Conservation (phyloP, 64 coral and sea anemone species). For the Cladopsammia gracilis region DNA sequence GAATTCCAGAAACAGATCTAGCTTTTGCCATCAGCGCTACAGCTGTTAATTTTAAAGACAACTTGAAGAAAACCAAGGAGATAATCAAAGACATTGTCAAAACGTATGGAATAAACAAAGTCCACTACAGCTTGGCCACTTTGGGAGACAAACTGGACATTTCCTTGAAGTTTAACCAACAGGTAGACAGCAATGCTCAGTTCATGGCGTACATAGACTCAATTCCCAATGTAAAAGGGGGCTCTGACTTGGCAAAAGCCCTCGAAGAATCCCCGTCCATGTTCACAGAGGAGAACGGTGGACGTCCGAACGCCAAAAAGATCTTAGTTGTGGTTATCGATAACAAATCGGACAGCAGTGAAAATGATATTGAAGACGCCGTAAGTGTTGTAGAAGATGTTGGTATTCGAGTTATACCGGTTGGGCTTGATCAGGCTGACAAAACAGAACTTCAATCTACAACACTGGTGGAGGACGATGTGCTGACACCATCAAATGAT, state of each 20-base stretch:
- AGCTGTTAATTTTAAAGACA: conserved; percentile 27
- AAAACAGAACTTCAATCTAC: conserved; percentile 61
- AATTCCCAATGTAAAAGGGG: neutral
- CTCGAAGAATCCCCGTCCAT: conserved; percentile 27
- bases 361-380: conserved; percentile 33
- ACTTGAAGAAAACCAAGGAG: conserved; percentile 55
- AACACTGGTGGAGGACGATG: conserved; percentile 66
- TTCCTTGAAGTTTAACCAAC: conserved; percentile 33
- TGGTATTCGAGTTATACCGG: conserved; percentile 79
- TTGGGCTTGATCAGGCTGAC: conserved; percentile 76
- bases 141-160: conserved; percentile 38
- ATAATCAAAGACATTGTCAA: conserved; percentile 65
- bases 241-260: conserved; percentile 16
- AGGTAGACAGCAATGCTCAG: neutral
- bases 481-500: conserved; percentile 58
- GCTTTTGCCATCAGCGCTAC: conserved; percentile 72
- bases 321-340: conserved; percentile 90
- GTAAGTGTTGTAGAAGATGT: conserved; percentile 40
- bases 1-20: conserved; percentile 72
- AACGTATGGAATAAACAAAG: conserved; percentile 59
- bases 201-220: conserved; percentile 8
- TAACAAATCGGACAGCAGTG: conserved; percentile 53
- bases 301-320: conserved; percentile 62
- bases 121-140: conserved; percentile 70
- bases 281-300: conserved; percentile 21